These are phyloP conservation scores for Poeciliopsis occidentalis DNA, from an alignment of 2,113 vertebrate species.

Conservation along the genomic window DNA sequence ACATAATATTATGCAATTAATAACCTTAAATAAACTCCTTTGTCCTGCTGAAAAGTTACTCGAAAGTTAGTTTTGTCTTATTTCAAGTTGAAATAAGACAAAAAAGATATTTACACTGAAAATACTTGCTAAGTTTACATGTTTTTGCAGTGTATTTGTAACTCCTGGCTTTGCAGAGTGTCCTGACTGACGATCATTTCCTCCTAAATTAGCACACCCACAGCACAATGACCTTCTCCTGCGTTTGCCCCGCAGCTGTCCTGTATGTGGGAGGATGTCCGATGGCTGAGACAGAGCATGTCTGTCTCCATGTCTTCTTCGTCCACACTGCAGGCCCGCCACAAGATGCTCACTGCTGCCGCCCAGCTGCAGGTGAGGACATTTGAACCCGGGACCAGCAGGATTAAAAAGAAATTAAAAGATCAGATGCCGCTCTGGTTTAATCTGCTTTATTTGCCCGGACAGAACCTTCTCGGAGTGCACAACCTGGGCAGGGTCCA, in stretches of 20 bases:
- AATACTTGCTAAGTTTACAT: too few relatives aligned
- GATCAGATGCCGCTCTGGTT: not conserved
- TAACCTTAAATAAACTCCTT: too few relatives aligned
- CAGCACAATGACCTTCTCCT: not conserved
- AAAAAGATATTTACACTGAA: too few relatives aligned
- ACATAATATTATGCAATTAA: too few relatives aligned
- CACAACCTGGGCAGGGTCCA: conserved; percentile 94
- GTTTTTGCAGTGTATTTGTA: too few relatives aligned
- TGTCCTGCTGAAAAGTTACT: too few relatives aligned
- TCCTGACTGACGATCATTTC: too few relatives aligned
- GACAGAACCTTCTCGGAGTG: conserved; percentile 91
- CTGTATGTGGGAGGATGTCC: conserved; percentile 98
- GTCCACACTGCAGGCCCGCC: conserved; percentile 89
- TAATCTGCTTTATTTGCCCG: not conserved
- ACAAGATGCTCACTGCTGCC: conserved; percentile 95
- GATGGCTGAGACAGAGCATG: conserved; percentile 93
- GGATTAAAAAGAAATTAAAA: too few relatives aligned
- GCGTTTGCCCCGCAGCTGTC: conserved; percentile 84
- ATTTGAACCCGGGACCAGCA: not conserved
- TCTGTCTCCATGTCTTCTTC: conserved; percentile 92
- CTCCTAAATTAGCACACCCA: too few relatives aligned
- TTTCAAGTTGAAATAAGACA: too few relatives aligned
- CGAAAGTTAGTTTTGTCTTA: too few relatives aligned
- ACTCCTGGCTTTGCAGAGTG: too few relatives aligned
- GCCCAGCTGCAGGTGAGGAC: conserved; percentile 90